Evolutionary conservation across 1,140 invertebrate species (phyloP), one percentile per base, ranked within the genome.

Genomic region (Zophobas atratus): DNA sequence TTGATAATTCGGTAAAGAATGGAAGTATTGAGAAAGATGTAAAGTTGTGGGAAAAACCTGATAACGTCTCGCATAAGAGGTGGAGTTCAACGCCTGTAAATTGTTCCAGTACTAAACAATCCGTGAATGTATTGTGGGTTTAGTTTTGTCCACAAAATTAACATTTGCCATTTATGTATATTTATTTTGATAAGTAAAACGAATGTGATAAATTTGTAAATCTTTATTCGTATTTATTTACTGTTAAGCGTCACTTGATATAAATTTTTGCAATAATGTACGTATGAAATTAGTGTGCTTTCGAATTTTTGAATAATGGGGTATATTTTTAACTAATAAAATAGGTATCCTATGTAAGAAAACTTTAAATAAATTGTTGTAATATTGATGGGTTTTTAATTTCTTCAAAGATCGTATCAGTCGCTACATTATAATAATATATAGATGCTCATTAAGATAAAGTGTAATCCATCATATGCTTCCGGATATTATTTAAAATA

Each of bases 91-190:
- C 51, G 20, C 72, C 72, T 34, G 53, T 75, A 34, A 60, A 75
- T 43, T 43, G 20, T 75, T 56, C 51, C 43, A n/a, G 38, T 41
- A 75, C 34, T 33, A 73, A 75, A 33, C 72, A 75, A 43, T 56
- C 72, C 1, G 8, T 75, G 36, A 75, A 75, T 60, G 72, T 75
- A 46, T 60, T 75, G n/a, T 75, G 72, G 72, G 72, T 75, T 41
- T 75, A 75, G 46, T 60, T 5, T 33, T 67, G 32, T n/a, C 8
- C 43, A 39, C n/a, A 6, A 63, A 36, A 35, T 46, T 46, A 55
- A 55, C 35, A 55, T 67, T 43, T 67, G 60, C 38, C 60, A 67
- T 67, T 8, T 67, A 67, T 67, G n/a, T 43, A 67, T 67, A 20
- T 67, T 38, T 67, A 41, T 32, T 1, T 41, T 33, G 20, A 43